These are phyloP conservation scores for Platerodrilus igneus DNA, from an alignment of 2,888 invertebrate species.

Conservation along the genomic window DNA sequence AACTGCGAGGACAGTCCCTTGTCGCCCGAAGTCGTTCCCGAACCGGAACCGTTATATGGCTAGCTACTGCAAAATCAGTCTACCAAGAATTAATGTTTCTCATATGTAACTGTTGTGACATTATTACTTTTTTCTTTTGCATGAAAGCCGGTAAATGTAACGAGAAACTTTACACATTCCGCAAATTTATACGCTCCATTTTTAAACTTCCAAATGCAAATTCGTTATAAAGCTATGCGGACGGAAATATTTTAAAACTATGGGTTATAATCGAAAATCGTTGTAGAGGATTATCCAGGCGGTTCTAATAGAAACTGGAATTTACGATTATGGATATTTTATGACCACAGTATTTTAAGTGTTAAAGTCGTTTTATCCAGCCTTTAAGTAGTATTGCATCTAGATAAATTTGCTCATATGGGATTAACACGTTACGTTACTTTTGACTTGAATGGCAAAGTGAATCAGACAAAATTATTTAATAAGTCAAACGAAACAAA, in stretches of 20 bases:
- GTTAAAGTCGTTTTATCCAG: conserved; percentile 13
- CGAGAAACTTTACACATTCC: conserved; percentile 23
- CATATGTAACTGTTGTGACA: conserved; percentile 34
- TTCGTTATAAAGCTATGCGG: background rate
- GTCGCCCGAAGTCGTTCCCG: conserved; percentile 32
- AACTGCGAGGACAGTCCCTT: conserved; percentile 33
- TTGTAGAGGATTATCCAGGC: conserved; percentile 3
- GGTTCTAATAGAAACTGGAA: conserved; percentile 14
- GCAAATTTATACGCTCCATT: conserved; percentile 14
- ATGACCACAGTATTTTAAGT: conserved; percentile 18
- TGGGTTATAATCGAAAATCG: conserved; percentile 3
- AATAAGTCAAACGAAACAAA: conserved; percentile 23
- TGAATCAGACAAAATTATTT: conserved; percentile 16
- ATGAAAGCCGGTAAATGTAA: conserved; percentile 19
- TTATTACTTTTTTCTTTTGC: conserved; percentile 29
- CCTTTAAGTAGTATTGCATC: conserved; percentile 4
- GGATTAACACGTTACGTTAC: conserved; percentile 7
- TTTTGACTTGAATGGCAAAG: conserved; percentile 1
- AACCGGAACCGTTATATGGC: conserved; percentile 36
- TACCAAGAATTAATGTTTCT: conserved; percentile 36
- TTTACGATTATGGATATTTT: conserved; percentile 21
- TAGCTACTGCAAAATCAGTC: conserved; percentile 33
- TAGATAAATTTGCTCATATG: conserved; percentile 10
- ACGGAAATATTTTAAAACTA: conserved; percentile 1
- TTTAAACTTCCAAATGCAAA: conserved; percentile 10